A percentile compares a stretch with the other conserved stretches of the same genome.
Conservation (phyloP, 2,888 invertebrate species). For the Lasioglossum villosulum region DNA sequence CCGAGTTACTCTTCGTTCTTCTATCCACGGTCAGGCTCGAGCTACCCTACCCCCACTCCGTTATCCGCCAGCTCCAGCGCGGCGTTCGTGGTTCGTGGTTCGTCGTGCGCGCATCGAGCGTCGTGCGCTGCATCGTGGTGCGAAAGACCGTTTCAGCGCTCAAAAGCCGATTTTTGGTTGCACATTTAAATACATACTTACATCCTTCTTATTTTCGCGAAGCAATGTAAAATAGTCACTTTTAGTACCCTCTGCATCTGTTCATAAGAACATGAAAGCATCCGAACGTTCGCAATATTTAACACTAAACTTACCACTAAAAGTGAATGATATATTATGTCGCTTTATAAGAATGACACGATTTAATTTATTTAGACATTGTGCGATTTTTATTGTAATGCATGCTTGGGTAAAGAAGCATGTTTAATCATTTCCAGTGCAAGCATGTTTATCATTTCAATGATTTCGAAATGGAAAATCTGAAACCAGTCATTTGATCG, state of each 20-base stretch:
- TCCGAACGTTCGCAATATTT: neutral
- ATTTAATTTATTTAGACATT: too few relatives aligned
- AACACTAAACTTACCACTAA: neutral
- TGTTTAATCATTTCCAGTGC: too few relatives aligned
- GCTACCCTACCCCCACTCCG: too few relatives aligned
- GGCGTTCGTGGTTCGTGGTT: conserved; percentile 14
- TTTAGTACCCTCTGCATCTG: too few relatives aligned
- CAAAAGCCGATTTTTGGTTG: neutral
- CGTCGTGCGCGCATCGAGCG: neutral
- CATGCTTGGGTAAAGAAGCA: too few relatives aligned
- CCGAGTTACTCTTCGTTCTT: neutral
- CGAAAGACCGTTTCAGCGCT: neutral
- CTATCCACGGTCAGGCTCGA: conserved; percentile 22
- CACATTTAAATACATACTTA: too few relatives aligned
- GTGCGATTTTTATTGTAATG: too few relatives aligned
- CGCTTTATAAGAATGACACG: neutral
- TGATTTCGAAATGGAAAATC: too few relatives aligned
- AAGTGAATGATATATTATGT: neutral
- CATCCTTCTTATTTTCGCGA: too few relatives aligned
- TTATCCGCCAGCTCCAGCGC: conserved; percentile 25
- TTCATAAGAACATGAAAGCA: too few relatives aligned
- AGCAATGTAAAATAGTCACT: too few relatives aligned
- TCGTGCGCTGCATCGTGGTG: neutral
- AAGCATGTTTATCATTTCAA: too few relatives aligned
- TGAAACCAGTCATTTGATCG: neutral